Percentiles rank a stretch among this genome's conserved stretches.
Evolutionary conservation across 2,888 invertebrate genomes (phyloP).

Genomic region (Troides helena): DNA sequence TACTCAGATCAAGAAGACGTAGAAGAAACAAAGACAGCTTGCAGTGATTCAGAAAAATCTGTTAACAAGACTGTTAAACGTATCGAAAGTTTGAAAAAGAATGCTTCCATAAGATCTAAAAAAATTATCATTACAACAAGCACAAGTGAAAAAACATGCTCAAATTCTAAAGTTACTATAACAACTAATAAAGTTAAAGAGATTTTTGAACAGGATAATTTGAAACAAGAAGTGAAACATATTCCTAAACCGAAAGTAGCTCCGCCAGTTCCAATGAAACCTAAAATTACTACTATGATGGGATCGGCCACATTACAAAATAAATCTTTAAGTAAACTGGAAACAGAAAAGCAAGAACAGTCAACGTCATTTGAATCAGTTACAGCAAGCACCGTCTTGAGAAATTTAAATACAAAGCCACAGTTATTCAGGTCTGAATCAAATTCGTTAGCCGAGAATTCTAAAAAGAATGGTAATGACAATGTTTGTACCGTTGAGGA

Average conservation of each 20-base stretch:
- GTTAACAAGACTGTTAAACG: conserved; percentile 49
- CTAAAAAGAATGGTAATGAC: conserved; percentile 37
- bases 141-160: conserved; percentile 45
- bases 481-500: conserved; percentile 32
- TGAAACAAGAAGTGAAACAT: conserved; percentile 38
- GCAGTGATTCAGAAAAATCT: conserved; percentile 39
- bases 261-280: conserved; percentile 84
- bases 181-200: conserved; percentile 47
- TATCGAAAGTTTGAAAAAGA: conserved; percentile 58
- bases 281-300: conserved; percentile 64
- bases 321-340: conserved; percentile 42
- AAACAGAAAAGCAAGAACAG: conserved; percentile 47
- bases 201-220: conserved; percentile 38
- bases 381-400: conserved; percentile 56
- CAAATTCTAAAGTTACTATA: conserved; percentile 45
- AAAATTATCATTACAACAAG: conserved; percentile 48
- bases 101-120: conserved; percentile 55
- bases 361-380: conserved; percentile 56
- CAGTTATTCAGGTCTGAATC: conserved; percentile 52
- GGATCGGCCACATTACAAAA: conserved; percentile 42
- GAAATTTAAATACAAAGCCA: conserved; percentile 52
- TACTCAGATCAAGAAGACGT: conserved; percentile 87
- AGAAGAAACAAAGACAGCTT: conserved; percentile 52
- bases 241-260: conserved; percentile 75
- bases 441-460: conserved; percentile 40